Evolutionary conservation across 2,113 vertebrate genomes (phyloP).

Genomic region (Sprattus sprattus): DNA sequence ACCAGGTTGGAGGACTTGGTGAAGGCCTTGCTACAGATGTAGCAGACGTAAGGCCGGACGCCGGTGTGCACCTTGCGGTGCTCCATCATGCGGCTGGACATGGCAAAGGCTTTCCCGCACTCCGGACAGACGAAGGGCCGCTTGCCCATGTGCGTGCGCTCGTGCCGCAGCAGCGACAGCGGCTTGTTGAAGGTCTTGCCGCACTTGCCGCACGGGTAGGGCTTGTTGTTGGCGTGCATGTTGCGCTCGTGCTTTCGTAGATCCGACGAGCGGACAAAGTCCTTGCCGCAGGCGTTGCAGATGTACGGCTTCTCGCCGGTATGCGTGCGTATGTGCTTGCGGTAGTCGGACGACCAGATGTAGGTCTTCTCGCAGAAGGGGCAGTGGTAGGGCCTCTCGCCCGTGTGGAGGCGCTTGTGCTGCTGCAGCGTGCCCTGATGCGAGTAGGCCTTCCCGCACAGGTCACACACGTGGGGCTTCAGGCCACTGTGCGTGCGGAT

Average conservation of each 20-base stretch:
- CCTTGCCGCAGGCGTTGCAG: conserved; percentile 70
- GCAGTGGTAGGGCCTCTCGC: conserved; percentile 72
- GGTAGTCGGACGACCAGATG: conserved; percentile 74
- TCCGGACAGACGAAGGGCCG: conserved; percentile 76
- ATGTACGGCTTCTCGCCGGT: conserved; percentile 73
- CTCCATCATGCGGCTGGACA: conserved; percentile 78
- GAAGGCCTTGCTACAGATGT: conserved; percentile 66
- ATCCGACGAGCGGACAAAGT: conserved; percentile 75
- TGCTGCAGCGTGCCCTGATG: conserved; percentile 75
- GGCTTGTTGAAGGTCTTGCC: conserved; percentile 81
- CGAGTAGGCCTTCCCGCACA: conserved; percentile 72
- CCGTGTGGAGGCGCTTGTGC: conserved; percentile 74
- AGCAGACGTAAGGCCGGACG: conserved; percentile 51
- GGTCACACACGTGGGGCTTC: conserved; percentile 74
- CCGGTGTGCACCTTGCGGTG: conserved; percentile 76
- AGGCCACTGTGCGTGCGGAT: conserved; percentile 75
- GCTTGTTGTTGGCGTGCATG: conserved; percentile 78
- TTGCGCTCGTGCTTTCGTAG: conserved; percentile 76
- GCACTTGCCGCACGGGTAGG: conserved; percentile 76
- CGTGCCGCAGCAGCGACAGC: conserved; percentile 77
- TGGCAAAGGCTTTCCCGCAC: conserved; percentile 73
- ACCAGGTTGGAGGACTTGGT: conserved; percentile 72
- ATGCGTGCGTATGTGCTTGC: conserved; percentile 74
- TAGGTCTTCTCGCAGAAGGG: conserved; percentile 71
- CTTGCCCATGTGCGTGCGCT: conserved; percentile 79